These are phyloP conservation scores for Festucalex cinctus DNA, from an alignment of 2,113 vertebrate genomes.

Conservation along the genomic window DNA sequence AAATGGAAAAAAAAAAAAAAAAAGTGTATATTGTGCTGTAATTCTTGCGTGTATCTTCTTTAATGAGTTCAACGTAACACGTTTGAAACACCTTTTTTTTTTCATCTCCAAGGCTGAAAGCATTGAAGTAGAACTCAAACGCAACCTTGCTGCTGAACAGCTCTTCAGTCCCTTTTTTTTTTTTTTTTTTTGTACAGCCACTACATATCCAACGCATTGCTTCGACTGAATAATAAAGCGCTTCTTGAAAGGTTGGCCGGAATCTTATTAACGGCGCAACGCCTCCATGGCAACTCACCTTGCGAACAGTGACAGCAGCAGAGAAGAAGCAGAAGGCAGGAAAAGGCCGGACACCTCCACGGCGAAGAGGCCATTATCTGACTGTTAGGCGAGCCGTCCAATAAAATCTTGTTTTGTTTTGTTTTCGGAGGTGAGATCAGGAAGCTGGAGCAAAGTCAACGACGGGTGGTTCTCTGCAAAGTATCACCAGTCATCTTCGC, in stretches of 20 bases:
- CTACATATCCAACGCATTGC: constrained; percentile 46
- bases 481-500: constrained; percentile 63
- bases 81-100: constrained; percentile 8
- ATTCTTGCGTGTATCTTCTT: neutral
- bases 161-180: constrained; percentile 10
- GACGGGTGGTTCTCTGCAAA: constrained; percentile 52
- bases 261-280: constrained; percentile 25
- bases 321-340: constrained; percentile 61
- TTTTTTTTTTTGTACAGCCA: constrained; percentile 21
- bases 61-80: neutral
- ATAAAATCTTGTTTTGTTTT: constrained; percentile 22
- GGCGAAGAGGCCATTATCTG: constrained; percentile 66
- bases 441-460: constrained; percentile 51
- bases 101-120: constrained; percentile 47
- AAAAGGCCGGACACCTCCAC: constrained; percentile 60
- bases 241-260: constrained; percentile 34
- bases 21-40: neutral
- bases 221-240: constrained; percentile 41
- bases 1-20: neutral
- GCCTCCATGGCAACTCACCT: constrained; percentile 64
- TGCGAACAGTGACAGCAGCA: constrained; percentile 60
- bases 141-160: constrained; percentile 31
- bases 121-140: constrained; percentile 21
- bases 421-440: constrained; percentile 21
- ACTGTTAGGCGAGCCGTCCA: constrained; percentile 33